Evolutionary conservation across 2,888 invertebrate genomes (phyloP).

Genomic region (Baronia brevicornis): DNA sequence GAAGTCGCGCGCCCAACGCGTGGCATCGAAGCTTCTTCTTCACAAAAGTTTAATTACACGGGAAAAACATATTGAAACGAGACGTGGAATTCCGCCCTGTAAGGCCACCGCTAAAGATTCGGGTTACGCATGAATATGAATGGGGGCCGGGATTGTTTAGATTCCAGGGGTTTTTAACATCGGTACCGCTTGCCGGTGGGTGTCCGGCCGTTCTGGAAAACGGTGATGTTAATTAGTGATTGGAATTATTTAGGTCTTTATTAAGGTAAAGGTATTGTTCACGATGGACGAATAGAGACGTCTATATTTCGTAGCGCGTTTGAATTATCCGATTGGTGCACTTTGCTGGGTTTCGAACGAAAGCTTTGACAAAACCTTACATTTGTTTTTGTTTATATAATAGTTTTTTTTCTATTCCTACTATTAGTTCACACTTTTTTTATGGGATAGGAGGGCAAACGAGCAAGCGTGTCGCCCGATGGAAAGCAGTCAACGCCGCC

Average conservation of each 20-base stretch:
- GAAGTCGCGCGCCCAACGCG: slow-evolving; percentile 53
- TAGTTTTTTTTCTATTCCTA: too few species aligned
- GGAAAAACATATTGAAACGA: slow-evolving; percentile 50
- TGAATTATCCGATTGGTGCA: slow-evolving; percentile 12
- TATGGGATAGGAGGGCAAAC: too few species aligned
- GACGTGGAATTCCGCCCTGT: slow-evolving; percentile 44
- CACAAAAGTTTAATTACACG: slow-evolving; percentile 54
- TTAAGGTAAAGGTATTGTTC: slow-evolving; percentile 1
- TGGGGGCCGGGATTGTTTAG: slow-evolving; percentile 46
- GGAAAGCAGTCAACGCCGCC: too few species aligned
- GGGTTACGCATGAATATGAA: slow-evolving; percentile 57
- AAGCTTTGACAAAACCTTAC: too few species aligned
- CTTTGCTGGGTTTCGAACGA: slow-evolving; percentile 1
- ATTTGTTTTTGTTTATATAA: too few species aligned
- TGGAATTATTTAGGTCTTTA: slow-evolving; percentile 17
- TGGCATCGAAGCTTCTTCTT: slow-evolving; percentile 47
- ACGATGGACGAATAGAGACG: slow-evolving; percentile 12
- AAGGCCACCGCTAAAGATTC: slow-evolving; percentile 60
- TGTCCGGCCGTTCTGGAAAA: slow-evolving; percentile 33
- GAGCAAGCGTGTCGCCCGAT: too few species aligned
- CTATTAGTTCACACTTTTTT: too few species aligned
- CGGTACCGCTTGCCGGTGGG: slow-evolving; percentile 37
- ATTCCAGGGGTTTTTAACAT: slow-evolving; percentile 39
- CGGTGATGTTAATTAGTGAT: slow-evolving; percentile 19
- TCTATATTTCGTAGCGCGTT: slow-evolving; percentile 9